Evolutionary conservation across 1,140 invertebrate species (phyloP), one percentile per base, ranked within the genome.

Genomic region (Belonocnema kinseyi): DNA sequence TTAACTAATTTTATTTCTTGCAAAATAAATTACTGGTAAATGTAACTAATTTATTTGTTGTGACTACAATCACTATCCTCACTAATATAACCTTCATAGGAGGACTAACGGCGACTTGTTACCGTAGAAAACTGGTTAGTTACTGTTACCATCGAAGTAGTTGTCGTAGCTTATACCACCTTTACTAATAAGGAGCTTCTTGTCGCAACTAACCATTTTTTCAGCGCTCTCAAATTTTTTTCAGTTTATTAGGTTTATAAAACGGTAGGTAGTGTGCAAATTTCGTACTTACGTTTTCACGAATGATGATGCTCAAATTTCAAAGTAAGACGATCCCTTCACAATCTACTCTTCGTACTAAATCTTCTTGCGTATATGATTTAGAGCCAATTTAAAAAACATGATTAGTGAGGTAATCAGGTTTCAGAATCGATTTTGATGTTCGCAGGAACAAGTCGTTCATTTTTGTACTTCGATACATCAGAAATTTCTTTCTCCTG

Each of bases 331-430:
- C 16, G 26, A 66, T 21, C 14, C 14, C 21, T 66, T 40, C 13
- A 66, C 33, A 66, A 33, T 40, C n/a, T 33, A 66, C 26, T 40
- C 21, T 33, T 14, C 26, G 61, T 33, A 66, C 3, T 66, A 66
- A 66, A 66, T 66, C 61, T 40, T 33, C 26, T n/a, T 8, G 61
- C 26, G 33, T 40, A 33, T 66, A 40, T 66, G 26, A 66, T 66
- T 46, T 66, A n/a, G 13, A 66, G 40, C 61, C 61, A 66, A 66
- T 66, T 66, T 66, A 66, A 66, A n/a, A 66, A n/a, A n/a, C 13
- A 16, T 66, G 16, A 66, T 66, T 33, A 66, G 58, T n/a, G 4
- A 66, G 21, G 33, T 66, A 33, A 19, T 66, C 58, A 5, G 33
- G 58, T 66, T 66, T 66, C 58, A 66, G 16, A 66, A 66, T 66